phyloP scores from a whole-genome alignment of 2,888 invertebrate genomes.

The Celastrina argiolus region DNA sequence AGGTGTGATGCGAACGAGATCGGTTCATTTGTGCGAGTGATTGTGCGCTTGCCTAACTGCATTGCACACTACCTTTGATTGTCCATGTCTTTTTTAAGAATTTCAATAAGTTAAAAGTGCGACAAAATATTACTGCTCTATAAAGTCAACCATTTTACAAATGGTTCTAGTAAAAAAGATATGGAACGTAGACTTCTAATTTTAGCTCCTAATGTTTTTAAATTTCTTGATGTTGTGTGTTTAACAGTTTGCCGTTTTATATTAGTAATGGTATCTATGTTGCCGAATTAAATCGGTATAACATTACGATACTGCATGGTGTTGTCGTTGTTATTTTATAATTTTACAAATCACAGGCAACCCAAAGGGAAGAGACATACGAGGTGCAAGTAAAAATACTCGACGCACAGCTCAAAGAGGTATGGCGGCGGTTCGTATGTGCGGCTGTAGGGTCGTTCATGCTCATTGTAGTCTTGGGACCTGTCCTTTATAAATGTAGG shows the following conservation, averaged over 20 bases:
- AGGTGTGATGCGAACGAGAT: constrained; percentile 84
- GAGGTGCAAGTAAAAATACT: constrained; percentile 93
- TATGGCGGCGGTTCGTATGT: constrained; percentile 71
- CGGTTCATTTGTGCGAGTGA: constrained; percentile 56
- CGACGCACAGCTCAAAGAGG: constrained; percentile 95
- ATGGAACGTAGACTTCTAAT: constrained; percentile 51
- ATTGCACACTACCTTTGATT: constrained; percentile 52
- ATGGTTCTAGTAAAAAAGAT: constrained; percentile 48
- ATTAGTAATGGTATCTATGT: constrained; percentile 43
- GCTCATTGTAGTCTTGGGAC: constrained; percentile 51
- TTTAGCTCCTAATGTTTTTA: constrained; percentile 45
- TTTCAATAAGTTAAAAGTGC: constrained; percentile 28
- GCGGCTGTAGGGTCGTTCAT: constrained; percentile 64
- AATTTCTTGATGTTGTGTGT: constrained; percentile 52
- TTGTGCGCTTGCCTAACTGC: constrained; percentile 70
- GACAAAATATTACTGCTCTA: neutral
- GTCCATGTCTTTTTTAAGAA: constrained; percentile 45
- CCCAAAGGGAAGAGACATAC: constrained; percentile 96
- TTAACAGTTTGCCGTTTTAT: constrained; percentile 34
- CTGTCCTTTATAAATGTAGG: constrained; percentile 21
- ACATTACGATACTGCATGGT: constrained; percentile 57
- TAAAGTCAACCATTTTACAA: neutral
- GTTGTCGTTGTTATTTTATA: constrained; percentile 61
- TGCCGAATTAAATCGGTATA: constrained; percentile 36
- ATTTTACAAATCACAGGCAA: constrained; percentile 85